A percentile compares a stretch with the other conserved stretches of the same genome.
Conservation (phyloP, 2,888 invertebrate species). For the Dichetophora obliterata region DNA sequence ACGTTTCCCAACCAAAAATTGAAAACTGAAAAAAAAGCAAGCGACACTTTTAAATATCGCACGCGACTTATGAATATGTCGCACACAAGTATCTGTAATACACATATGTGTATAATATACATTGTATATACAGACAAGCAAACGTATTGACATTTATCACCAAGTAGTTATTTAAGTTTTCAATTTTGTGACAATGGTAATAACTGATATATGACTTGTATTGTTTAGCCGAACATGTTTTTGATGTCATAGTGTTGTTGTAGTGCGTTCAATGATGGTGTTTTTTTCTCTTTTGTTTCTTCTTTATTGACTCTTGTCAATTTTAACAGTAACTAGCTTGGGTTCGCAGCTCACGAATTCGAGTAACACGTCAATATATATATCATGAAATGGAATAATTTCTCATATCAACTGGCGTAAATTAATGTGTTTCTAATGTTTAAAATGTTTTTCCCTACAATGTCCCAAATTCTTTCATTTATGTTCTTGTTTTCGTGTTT, state of each 20-base stretch:
- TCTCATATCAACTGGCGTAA: background rate
- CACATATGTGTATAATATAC: too few species aligned
- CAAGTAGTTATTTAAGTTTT: too few species aligned
- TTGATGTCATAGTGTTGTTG: background rate
- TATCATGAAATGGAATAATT: background rate
- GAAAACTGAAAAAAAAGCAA: too few species aligned
- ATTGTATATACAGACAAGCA: too few species aligned
- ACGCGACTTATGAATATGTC: too few species aligned
- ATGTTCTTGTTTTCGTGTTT: background rate
- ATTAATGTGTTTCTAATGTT: constrained; percentile 35
- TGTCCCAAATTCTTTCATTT: background rate
- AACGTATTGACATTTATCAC: too few species aligned
- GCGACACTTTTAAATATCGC: too few species aligned
- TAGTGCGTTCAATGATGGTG: background rate
- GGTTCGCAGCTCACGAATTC: background rate
- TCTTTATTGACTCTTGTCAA: background rate
- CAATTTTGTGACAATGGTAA: too few species aligned
- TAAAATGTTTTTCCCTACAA: too few species aligned
- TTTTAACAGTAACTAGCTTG: background rate
- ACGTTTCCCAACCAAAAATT: too few species aligned
- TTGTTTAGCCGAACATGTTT: background rate
- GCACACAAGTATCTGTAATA: too few species aligned
- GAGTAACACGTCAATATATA: background rate
- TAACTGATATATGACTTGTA: too few species aligned
- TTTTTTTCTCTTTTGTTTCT: background rate